Evolutionary conservation across 1,140 invertebrate species (phyloP).

Genomic region (Vanessa atalanta): DNA sequence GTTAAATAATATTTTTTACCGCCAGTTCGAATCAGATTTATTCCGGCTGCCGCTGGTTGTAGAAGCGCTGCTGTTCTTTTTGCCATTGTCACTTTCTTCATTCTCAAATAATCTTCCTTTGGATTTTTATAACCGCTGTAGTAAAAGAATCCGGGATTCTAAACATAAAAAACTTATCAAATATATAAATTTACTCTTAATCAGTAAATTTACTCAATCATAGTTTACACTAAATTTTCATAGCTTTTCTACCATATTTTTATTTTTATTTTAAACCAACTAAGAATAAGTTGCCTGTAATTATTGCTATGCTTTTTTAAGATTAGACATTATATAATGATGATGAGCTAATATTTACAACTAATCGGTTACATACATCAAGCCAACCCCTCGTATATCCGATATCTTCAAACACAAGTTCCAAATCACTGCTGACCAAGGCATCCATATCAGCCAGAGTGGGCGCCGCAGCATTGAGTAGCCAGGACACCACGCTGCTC

Average conservation of each 20-base stretch:
- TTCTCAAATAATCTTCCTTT: slow-evolving; percentile 69
- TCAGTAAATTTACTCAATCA: too few relatives aligned
- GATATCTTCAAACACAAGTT: slow-evolving; percentile 75
- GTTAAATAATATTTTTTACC: slow-evolving; percentile 43
- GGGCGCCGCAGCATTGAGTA: slow-evolving; percentile 67
- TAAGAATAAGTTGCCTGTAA: too few relatives aligned
- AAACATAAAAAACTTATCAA: not conserved
- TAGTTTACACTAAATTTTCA: too few relatives aligned
- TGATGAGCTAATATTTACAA: not conserved
- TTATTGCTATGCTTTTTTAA: too few relatives aligned
- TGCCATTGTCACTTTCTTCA: slow-evolving; percentile 62
- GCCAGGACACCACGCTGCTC: slow-evolving; percentile 76
- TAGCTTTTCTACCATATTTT: too few relatives aligned
- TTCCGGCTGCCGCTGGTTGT: slow-evolving; percentile 53
- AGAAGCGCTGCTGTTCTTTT: slow-evolving; percentile 56
- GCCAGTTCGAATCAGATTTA: slow-evolving; percentile 61
- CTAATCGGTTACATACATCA: slow-evolving; percentile 44
- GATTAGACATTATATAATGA: not conserved
- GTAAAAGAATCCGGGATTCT: slow-evolving; percentile 70
- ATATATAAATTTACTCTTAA: too few relatives aligned
- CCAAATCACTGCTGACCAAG: slow-evolving; percentile 64
- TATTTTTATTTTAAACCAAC: too few relatives aligned
- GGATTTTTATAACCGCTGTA: slow-evolving; percentile 62
- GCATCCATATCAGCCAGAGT: slow-evolving; percentile 61
- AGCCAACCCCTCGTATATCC: slow-evolving; percentile 74